phyloP scores from a whole-genome alignment of 2,113 vertebrate genomes.

The Lasiurus cinereus region DNA sequence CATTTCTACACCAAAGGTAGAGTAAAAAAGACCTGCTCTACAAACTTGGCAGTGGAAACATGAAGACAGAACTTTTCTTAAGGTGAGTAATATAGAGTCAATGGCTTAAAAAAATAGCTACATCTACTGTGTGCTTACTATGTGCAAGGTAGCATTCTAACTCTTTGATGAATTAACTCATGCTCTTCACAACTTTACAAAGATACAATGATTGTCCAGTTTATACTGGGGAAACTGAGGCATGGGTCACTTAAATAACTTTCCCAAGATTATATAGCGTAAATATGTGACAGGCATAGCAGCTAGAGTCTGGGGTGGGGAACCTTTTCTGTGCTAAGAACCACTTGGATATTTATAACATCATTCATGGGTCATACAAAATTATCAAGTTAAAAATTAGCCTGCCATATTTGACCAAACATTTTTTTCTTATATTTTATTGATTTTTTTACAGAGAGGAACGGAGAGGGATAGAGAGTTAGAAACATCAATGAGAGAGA shows the following conservation, averaged over 20 bases:
- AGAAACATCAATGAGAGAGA: too few species aligned
- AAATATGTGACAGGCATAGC: neutral
- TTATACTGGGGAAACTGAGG: slow-evolving; percentile 10
- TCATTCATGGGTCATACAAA: too few species aligned
- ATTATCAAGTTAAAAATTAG: too few species aligned
- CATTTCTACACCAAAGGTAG: neutral
- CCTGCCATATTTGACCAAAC: too few species aligned
- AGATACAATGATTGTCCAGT: neutral
- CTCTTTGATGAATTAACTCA: neutral
- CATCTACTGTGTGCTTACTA: neutral
- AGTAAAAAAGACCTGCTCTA: neutral
- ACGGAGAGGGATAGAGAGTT: too few species aligned
- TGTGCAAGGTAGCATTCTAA: neutral
- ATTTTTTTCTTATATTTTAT: too few species aligned
- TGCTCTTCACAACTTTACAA: neutral
- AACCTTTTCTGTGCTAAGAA: too few species aligned
- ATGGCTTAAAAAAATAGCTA: neutral
- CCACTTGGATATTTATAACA: too few species aligned
- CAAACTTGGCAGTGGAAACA: neutral
- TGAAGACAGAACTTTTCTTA: neutral
- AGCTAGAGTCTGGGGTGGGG: neutral
- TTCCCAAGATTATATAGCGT: neutral
- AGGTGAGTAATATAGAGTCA: neutral
- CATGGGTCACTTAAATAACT: neutral
- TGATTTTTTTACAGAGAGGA: too few species aligned